These are phyloP conservation scores for Battus philenor DNA, from an alignment of 1,140 invertebrate species.

Conservation along the genomic window DNA sequence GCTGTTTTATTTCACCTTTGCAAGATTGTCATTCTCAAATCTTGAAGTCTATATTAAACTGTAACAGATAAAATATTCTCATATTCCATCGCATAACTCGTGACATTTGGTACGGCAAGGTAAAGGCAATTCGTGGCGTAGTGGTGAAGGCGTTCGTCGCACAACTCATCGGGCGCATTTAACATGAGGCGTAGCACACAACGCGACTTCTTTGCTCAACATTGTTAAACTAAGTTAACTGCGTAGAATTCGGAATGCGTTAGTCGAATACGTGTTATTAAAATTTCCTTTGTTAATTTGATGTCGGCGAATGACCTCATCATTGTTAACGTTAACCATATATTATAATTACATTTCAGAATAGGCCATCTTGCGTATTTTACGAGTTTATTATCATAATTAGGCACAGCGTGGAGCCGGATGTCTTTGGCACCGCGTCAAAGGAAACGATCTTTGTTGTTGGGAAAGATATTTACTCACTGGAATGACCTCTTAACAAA, in stretches of 20 bases:
- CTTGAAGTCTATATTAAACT: too few species aligned
- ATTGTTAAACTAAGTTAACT: neutral
- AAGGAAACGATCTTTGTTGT: neutral
- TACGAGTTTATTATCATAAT: constrained; percentile 12
- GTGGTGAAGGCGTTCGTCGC: too few species aligned
- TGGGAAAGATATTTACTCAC: constrained; percentile 8
- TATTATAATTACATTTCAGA: constrained; percentile 10
- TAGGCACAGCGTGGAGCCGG: constrained; percentile 1
- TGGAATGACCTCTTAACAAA: constrained; percentile 6
- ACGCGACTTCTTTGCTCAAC: neutral
- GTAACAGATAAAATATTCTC: too few species aligned
- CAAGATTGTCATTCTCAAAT: too few species aligned
- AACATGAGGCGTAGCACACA: too few species aligned
- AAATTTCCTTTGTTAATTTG: neutral
- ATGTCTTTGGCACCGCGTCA: too few species aligned
- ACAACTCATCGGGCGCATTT: too few species aligned
- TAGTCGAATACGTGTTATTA: neutral
- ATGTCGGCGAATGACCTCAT: constrained; percentile 5
- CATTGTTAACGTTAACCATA: constrained; percentile 3
- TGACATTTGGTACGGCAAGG: too few species aligned
- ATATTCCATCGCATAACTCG: too few species aligned
- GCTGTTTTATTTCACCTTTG: too few species aligned
- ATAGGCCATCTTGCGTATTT: neutral
- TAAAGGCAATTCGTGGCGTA: too few species aligned
- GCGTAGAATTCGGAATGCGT: neutral